These are phyloP conservation scores for Hydrolagus affinis DNA, from an alignment of 2,113 vertebrate species.

Conservation along the genomic window DNA sequence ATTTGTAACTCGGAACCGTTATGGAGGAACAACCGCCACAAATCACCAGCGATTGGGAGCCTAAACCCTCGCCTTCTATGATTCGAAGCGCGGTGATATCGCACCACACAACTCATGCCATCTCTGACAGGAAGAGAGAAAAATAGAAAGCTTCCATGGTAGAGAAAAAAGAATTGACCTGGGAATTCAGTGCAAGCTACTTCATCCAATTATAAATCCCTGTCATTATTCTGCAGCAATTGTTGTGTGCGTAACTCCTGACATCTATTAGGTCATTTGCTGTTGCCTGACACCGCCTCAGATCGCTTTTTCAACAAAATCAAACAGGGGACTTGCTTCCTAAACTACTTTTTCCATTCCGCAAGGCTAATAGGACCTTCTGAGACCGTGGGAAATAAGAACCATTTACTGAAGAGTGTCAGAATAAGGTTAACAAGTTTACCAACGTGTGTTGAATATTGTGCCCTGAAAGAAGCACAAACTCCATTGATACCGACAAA, in stretches of 20 bases:
- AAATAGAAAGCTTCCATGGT: not conserved
- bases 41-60: too few relatives aligned
- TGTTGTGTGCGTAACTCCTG: not conserved
- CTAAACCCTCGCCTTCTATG: too few relatives aligned
- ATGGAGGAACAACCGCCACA: too few relatives aligned
- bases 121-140: not conserved
- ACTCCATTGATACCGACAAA: not conserved
- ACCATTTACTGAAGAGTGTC: not conserved
- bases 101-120: too few relatives aligned
- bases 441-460: not conserved
- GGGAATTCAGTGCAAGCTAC: not conserved
- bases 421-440: slow-evolving; percentile 10
- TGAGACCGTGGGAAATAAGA: slow-evolving; percentile 8
- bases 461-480: not conserved
- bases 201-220: not conserved
- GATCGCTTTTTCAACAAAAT: not conserved
- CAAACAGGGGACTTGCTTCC: not conserved
- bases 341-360: slow-evolving; percentile 9
- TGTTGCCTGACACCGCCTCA: not conserved
- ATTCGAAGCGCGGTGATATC: too few relatives aligned
- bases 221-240: not conserved
- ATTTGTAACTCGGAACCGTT: too few relatives aligned
- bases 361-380: slow-evolving; percentile 17
- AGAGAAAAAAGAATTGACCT: not conserved
- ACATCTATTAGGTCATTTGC: not conserved